A percentile compares a stretch with the other conserved stretches of the same genome.
Conservation (phyloP, 2,113 vertebrate genomes). For the Anolis carolinensis region DNA sequence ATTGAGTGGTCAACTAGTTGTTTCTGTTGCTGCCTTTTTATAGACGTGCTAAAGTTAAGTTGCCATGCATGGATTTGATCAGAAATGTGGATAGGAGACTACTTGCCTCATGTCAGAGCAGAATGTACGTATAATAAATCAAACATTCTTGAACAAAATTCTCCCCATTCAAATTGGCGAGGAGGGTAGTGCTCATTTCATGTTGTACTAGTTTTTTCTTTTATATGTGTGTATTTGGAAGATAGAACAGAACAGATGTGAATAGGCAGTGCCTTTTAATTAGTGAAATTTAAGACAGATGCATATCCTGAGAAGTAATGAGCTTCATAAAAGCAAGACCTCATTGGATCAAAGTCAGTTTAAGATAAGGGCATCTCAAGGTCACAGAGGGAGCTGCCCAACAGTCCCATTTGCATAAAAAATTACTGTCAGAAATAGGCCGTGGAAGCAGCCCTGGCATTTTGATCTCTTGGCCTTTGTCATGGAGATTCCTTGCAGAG, state of each 20-base stretch:
- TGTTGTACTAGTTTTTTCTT: not conserved
- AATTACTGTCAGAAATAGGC: constrained; percentile 83
- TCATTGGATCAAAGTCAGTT: constrained; percentile 79
- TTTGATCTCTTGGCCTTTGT: constrained; percentile 91
- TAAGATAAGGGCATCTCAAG: constrained; percentile 83
- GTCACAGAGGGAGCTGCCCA: constrained; percentile 83
- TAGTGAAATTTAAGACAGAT: constrained; percentile 75
- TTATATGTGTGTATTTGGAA: not conserved
- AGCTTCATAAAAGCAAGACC: constrained; percentile 72
- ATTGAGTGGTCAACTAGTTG: not conserved
- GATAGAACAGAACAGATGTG: constrained; percentile 14
- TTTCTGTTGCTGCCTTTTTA: not conserved
- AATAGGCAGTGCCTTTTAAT: constrained; percentile 74
- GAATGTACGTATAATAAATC: not conserved
- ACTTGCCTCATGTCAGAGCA: not conserved
- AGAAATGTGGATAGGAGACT: not conserved
- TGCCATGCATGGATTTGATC: not conserved
- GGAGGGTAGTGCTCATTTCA: not conserved
- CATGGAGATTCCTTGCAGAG: constrained; percentile 88
- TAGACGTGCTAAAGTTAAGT: not conserved
- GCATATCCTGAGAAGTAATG: constrained; percentile 72
- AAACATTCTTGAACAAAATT: not conserved
- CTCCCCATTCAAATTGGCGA: not conserved
- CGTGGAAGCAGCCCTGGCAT: constrained; percentile 78
- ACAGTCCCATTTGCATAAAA: constrained; percentile 84